A percentile compares a stretch with the other conserved stretches of the same genome.
These are phyloP conservation scores for Acipenser ruthenus DNA, from an alignment of 2,797 vertebrate species.

Conservation along the genomic window DNA sequence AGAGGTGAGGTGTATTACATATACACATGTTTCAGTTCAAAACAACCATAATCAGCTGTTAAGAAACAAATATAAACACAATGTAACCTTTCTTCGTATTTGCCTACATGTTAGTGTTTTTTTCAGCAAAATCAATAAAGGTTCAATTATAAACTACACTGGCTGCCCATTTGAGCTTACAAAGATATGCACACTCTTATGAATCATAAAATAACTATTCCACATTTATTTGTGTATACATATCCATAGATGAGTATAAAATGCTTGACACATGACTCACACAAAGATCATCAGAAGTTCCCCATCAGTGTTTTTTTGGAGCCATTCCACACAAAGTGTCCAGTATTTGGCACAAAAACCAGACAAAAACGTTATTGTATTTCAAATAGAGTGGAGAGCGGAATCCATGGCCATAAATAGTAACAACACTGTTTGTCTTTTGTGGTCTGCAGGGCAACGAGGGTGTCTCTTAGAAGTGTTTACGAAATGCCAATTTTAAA, in stretches of 20 bases:
- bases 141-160: no score
- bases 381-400: conserved; percentile 53
- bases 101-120: no score
- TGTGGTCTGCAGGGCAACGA: no score
- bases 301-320: conserved; percentile 38
- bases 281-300: conserved; percentile 30
- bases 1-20: no score
- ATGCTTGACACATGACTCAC: conserved; percentile 56
- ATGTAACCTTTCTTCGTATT: no score
- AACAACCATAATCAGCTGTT: no score
- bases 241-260: conserved; percentile 50
- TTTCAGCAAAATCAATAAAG: no score
- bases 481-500: no score
- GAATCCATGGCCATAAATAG: conserved; percentile 58
- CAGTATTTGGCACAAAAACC: conserved; percentile 44
- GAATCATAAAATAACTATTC: conserved; percentile 24
- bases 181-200: conserved; percentile 16
- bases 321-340: conserved; percentile 39
- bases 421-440: conserved; percentile 22
- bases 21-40: no score
- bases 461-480: no score
- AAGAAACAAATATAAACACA: no score
- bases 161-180: conserved; percentile 30
- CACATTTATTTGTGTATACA: conserved; percentile 47
- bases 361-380: conserved; percentile 55